Evolutionary conservation across 2,888 invertebrate genomes (phyloP).

Genomic region (Brachynemurus nebulosus): DNA sequence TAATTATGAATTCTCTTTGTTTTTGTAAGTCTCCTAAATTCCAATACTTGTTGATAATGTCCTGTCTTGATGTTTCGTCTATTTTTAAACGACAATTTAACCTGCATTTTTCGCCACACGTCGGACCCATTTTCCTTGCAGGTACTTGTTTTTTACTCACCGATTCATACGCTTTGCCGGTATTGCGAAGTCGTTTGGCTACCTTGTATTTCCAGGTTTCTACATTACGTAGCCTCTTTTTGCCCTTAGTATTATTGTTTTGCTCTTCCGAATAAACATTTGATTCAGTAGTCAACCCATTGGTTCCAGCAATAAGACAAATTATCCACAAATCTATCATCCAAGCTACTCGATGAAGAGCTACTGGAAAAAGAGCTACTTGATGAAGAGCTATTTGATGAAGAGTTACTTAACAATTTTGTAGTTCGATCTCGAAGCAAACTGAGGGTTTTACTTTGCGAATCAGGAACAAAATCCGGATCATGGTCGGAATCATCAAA

Average conservation of each 20-base stretch:
- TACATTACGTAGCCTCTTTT: not conserved
- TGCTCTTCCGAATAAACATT: not conserved
- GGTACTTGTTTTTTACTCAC: not conserved
- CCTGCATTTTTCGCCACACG: not conserved
- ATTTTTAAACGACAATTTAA: not conserved
- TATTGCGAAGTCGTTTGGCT: not conserved
- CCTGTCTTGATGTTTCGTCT: not conserved
- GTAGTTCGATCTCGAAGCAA: constrained; percentile 12
- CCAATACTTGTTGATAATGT: not conserved
- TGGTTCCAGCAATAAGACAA: not conserved
- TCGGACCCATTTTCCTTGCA: not conserved
- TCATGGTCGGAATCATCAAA: constrained; percentile 14
- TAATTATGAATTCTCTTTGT: not conserved
- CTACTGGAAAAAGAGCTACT: constrained; percentile 12
- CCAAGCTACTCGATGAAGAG: not conserved
- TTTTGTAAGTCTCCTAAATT: not conserved
- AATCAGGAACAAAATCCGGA: constrained; percentile 10
- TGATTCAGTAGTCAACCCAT: not conserved
- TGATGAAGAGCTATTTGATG: constrained; percentile 13
- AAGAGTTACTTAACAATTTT: constrained; percentile 11
- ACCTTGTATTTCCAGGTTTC: not conserved
- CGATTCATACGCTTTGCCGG: not conserved
- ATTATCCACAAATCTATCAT: not conserved
- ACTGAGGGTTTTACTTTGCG: constrained; percentile 7
- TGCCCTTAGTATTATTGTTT: not conserved